Base-by-base conservation (phyloP, 2,797 vertebrate species). In the Lepidocolaptes lacrymiger region DNA sequence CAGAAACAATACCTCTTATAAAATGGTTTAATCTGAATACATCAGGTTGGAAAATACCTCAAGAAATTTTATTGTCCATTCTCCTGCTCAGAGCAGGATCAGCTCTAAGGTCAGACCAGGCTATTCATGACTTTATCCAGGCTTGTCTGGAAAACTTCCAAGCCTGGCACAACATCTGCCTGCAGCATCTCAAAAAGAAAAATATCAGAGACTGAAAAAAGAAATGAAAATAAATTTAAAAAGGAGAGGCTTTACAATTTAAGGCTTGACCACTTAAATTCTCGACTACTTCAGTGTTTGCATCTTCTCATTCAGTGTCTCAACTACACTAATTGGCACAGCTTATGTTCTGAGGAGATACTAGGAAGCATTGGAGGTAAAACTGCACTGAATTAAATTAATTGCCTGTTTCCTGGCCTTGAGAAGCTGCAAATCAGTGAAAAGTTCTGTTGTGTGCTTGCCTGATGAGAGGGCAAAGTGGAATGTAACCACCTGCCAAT, bases 241-340 rank as follows among this genome's bases (percentile, higher is more conserved):
- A 54, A 73, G 1, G 9, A 71, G 22, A 72, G 5, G 9, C 9
- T 68, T 93, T 18, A 22, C 66, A 74, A 91, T 37, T 37, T 37
- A 37, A 37, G 37, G 37, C 37, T 37, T 84, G 46, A 51, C 26
- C 44, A 44, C 41, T 92, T 27, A 77, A 43, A 16, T 81, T 78
- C 36, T 59, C 78, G 54, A 69, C 30, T 75, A n/a, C 63, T 82
- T 74, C 37, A 83, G 21, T 64, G 37, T 93, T 93, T 88, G 36
- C 32, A 51, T 30, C 54, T 84, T 80, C 34, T 90, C 32, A 58
- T 58, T 10, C 59, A 56, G 17, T 59, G 14, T 84, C 85, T 72
- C 6, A 2, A 72, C 20, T 59, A 39, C 14, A 28, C 16, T 84
- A 52, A 69, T 39, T 72, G 58, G 16, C 30, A 22, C 32, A 81